Evolutionary conservation across 2,113 vertebrate species (phyloP), one percentile per base, ranked within the genome.

Genomic region (Paedocypris sp.): DNA sequence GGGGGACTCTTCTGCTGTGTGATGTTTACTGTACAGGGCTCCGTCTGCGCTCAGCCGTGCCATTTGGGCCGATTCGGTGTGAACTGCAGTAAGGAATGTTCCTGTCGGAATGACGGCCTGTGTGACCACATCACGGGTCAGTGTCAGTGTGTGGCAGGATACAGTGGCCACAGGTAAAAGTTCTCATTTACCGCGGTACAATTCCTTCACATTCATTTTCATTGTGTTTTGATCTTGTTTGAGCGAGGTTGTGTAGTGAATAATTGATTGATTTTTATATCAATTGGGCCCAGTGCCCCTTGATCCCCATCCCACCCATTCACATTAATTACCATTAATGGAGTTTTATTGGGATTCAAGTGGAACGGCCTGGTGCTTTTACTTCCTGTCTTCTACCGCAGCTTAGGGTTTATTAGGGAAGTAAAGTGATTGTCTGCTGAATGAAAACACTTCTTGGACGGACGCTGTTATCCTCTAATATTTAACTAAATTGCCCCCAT

Each of bases 1-100:
- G 28, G 28, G 11, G 4, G 11, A 36, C 12, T 28, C 15, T 9
- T 46, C 31, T 63, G n/a, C n/a, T n/a, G n/a, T n/a, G n/a, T n/a
- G n/a, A n/a, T n/a, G n/a, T n/a, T n/a, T 51, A 54, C 78, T 76
- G 49, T 64, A 49, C 77, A 98, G 95, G 95, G 95, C 46, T 88
- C 87, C 10, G 95, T 99, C 25, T 99, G 94, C 77, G 94, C 90
- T 35, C 92, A 94, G 78, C 94, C 94, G 0, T 99, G 94, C 69
- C 86, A 86, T 52, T 73, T 89, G n/a, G 94, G 93, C 58, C 96
- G 89, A 0, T 94, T 90, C 16, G 88, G 94, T 54, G 86, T 91
- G 73, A 96, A 98, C 78, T 99, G 94, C 85, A 95, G 91, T 82
- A 90, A 93, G 72, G 91, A 93, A 66, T 98, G 95, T 39, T 90